Percentiles rank a stretch among this genome's conserved stretches.
phyloP scores from a whole-genome alignment of 2,888 invertebrate species.

The Drosophila lacicola region DNA sequence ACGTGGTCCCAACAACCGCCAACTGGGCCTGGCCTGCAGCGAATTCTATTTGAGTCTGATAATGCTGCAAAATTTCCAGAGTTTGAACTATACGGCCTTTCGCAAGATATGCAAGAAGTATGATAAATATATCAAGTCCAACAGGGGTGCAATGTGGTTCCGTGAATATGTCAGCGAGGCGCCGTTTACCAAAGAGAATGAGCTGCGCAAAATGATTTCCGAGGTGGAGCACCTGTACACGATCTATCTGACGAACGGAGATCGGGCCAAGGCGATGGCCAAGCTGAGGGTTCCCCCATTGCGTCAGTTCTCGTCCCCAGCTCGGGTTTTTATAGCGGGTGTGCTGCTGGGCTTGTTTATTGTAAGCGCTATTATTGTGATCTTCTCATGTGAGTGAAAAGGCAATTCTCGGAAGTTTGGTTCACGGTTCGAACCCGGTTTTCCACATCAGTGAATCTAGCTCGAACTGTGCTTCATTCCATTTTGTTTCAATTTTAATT shows the following conservation, averaged over 20 bases:
- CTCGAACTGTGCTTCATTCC: no score
- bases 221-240: constrained; percentile 95
- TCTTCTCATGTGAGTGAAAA: constrained; percentile 89
- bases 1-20: neutral
- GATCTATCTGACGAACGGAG: constrained; percentile 93
- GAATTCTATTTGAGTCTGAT: constrained; percentile 98
- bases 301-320: constrained; percentile 92
- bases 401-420: no score
- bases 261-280: constrained; percentile 98
- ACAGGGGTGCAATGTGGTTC: constrained; percentile 94
- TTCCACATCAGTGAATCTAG: neutral
- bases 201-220: constrained; percentile 86
- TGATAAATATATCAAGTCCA: constrained; percentile 93
- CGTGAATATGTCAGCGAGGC: constrained; percentile 91
- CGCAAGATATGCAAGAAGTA: constrained; percentile 99
- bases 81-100: constrained; percentile 98
- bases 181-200: constrained; percentile 81
- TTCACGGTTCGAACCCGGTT: no score
- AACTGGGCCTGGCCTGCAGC: constrained; percentile 94
- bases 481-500: no score
- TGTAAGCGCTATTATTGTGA: constrained; percentile 91
- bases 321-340: constrained; percentile 97
- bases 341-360: constrained; percentile 96
- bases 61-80: constrained; percentile 98
- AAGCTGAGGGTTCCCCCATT: constrained; percentile 97